Base-by-base conservation (phyloP, 1,140 invertebrate species). In the Drosophila rufa region DNA sequence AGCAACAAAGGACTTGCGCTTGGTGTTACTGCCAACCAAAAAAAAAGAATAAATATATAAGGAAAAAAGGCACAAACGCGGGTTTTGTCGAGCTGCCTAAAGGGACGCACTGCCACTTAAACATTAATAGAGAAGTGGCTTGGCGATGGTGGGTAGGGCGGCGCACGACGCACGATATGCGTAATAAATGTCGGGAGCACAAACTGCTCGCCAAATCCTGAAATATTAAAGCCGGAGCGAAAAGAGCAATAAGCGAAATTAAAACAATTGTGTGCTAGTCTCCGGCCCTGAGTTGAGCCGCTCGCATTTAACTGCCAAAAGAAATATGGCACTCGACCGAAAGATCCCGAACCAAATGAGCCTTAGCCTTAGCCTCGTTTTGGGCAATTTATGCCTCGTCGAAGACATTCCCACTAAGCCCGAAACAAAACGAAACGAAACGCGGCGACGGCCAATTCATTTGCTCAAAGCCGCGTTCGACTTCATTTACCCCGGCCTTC, bases 61-160 rank as follows among this genome's bases (percentile, higher is more conserved):
- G 33, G 9, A 59, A 46, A 46, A 30, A 53, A 58, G 50, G 56
- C 71, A 58, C 40, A 74, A 66, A 33, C 58, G 75, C 67, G 55
- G 66, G 61, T 62, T 73, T 73, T 73, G 67, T 59, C 51, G 50
- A 70, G 47, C 61, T 80, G 79, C 81, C 86, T 90, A 71, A 77
- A 85, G 85, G 85, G 85, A 90, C 85, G 86, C 82, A 79, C 75
- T 90, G 85, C 79, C 85, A 90, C 85, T 90, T 90, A 90, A 90
- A 90, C 85, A 91, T 90, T 90, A 90, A 90, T 90, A 90, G 85
- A 90, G 86, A 80, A 76, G 70, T 84, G 79, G 65, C 42, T 42
- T 45, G 50, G 47, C 22, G 22, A 25, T 36, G 42, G 50, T 40
- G 43, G 14, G 33, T 30, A 12, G 38, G 65, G 62, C 50, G 67